Conservation (phyloP, 2,797 vertebrate species). For the Lepilemur ruficaudatus region DNA sequence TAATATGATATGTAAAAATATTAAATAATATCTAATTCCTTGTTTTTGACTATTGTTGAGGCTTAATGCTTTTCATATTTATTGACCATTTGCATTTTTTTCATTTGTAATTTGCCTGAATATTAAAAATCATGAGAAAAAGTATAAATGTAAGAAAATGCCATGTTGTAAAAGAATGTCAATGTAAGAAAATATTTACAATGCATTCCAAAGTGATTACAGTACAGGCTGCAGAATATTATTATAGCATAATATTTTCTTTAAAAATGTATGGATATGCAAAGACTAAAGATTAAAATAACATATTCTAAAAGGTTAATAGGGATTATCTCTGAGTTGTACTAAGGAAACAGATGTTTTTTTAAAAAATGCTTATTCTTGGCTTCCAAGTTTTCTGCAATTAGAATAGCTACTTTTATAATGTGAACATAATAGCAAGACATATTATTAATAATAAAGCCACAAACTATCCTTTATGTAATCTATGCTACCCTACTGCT, state of each 20-base stretch:
- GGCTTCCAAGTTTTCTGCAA: slow-evolving; percentile 24
- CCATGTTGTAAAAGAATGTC: neutral
- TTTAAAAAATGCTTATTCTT: neutral
- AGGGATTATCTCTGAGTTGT: neutral
- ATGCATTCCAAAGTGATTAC: neutral
- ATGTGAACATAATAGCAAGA: neutral
- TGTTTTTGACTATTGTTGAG: neutral
- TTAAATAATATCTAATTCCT: neutral
- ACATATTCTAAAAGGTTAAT: neutral
- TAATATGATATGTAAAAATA: slow-evolving; percentile 29
- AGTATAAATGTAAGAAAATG: slow-evolving; percentile 1
- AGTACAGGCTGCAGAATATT: neutral
- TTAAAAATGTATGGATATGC: neutral
- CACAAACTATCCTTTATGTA: neutral
- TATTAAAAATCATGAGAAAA: slow-evolving; percentile 8
- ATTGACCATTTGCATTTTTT: slow-evolving; percentile 20
- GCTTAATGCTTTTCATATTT: neutral
- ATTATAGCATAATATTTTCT: neutral
- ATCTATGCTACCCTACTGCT: neutral
- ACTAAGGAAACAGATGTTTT: neutral
- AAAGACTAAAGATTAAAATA: neutral
- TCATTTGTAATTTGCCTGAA: slow-evolving; percentile 28
- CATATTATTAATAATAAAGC: neutral
- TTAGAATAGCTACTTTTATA: slow-evolving; percentile 5
- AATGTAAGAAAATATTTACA: neutral